These are phyloP conservation scores for Brachionus sp. DNA, from an alignment of 1,140 invertebrate genomes.

Conservation along the genomic window DNA sequence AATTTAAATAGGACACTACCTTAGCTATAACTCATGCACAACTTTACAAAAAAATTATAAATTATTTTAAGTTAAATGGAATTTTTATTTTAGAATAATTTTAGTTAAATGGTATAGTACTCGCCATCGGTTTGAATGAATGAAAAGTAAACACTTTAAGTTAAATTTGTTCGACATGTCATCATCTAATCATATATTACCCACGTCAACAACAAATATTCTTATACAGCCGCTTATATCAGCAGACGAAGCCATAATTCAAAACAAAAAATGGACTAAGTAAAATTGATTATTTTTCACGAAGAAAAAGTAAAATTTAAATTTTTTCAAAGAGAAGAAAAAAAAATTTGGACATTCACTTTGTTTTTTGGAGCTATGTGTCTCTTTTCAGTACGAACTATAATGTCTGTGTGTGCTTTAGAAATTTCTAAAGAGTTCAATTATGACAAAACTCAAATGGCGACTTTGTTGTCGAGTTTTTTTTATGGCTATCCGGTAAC, in stretches of 20 bases:
- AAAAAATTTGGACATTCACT: constrained; percentile 52
- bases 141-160: background rate
- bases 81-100: background rate
- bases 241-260: constrained; percentile 1
- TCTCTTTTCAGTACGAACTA: constrained; percentile 68
- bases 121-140: background rate
- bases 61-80: constrained; percentile 10
- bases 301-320: constrained; percentile 24
- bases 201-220: constrained; percentile 9
- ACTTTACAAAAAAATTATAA: constrained; percentile 1
- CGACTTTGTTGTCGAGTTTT: constrained; percentile 70
- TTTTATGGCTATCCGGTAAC: constrained; percentile 75
- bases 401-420: constrained; percentile 68
- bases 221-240: constrained; percentile 21
- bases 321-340: constrained; percentile 47
- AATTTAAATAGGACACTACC: background rate
- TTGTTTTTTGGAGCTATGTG: constrained; percentile 67
- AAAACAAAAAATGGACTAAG: constrained; percentile 37
- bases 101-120: background rate
- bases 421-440: constrained; percentile 66
- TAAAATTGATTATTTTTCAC: background rate
- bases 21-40: constrained; percentile 5
- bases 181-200: background rate
- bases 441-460: constrained; percentile 70
- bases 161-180: background rate